A percentile compares a stretch with the other conserved stretches of the same genome.
Evolutionary conservation across 2,888 invertebrate species (phyloP).

Genomic region (Osmoderma eremita): DNA sequence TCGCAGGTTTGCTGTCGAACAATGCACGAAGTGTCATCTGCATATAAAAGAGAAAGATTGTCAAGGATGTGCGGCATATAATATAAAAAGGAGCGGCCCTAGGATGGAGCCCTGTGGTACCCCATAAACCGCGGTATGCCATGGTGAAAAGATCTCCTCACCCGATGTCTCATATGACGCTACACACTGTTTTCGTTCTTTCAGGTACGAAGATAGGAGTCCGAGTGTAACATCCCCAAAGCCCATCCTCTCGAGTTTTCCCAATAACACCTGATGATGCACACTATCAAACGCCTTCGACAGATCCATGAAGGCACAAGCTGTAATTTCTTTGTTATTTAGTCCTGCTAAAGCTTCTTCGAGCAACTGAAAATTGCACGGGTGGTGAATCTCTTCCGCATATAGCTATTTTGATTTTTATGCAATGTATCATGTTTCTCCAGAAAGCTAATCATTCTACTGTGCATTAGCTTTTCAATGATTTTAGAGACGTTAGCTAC

Average conservation of each 20-base stretch:
- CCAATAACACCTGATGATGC: neutral
- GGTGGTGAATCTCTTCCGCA: neutral
- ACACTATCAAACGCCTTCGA: conserved; percentile 9
- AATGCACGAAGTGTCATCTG: too few species aligned
- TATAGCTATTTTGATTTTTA: neutral
- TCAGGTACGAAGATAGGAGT: neutral
- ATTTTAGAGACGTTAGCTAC: neutral
- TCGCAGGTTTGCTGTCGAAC: too few species aligned
- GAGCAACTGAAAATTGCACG: neutral
- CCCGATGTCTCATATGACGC: neutral
- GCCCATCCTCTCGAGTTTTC: neutral
- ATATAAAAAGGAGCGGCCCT: neutral
- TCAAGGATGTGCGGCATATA: neutral
- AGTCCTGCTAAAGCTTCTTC: neutral
- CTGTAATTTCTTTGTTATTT: neutral
- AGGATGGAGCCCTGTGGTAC: neutral
- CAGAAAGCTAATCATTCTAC: neutral
- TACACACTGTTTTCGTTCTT: neutral
- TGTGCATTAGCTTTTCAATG: neutral
- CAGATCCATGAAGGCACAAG: neutral
- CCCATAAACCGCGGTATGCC: neutral
- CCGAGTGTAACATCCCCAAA: neutral
- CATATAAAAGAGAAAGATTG: too few species aligned
- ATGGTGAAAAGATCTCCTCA: neutral
- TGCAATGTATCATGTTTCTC: neutral